Evolutionary conservation across 2,113 vertebrate genomes (phyloP).

Genomic region (Megaceryle torquata): DNA sequence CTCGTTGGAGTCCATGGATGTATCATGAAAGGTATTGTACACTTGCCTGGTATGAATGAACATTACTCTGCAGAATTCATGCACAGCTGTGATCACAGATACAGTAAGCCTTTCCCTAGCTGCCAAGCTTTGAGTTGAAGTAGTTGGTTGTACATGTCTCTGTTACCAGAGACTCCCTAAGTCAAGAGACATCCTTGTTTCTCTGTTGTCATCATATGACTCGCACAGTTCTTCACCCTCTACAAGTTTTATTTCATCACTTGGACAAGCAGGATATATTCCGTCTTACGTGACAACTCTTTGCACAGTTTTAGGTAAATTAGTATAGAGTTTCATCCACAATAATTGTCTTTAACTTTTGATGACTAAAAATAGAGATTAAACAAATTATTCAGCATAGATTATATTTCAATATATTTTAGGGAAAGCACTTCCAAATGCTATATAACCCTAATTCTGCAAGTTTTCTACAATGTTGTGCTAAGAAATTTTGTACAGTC

Average conservation of each 20-base stretch:
- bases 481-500: background rate
- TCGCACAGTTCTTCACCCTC: background rate
- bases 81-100: background rate
- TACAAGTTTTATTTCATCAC: background rate
- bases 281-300: background rate
- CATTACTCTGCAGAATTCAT: background rate
- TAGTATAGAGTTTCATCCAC: background rate
- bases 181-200: background rate
- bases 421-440: background rate
- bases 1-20: slow-evolving; percentile 79
- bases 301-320: background rate
- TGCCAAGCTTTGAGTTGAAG: background rate
- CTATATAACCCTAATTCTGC: background rate
- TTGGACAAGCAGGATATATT: background rate
- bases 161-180: background rate
- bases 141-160: background rate
- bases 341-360: background rate
- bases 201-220: background rate
- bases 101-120: background rate
- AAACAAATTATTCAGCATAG: background rate
- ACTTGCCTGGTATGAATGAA: background rate
- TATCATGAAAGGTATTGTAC: slow-evolving; percentile 68
- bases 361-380: background rate
- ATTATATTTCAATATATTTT: background rate
- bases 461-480: background rate